These are phyloP conservation scores for Cetoscarus ocellatus DNA, from an alignment of 2,797 vertebrate genomes.

Conservation along the genomic window DNA sequence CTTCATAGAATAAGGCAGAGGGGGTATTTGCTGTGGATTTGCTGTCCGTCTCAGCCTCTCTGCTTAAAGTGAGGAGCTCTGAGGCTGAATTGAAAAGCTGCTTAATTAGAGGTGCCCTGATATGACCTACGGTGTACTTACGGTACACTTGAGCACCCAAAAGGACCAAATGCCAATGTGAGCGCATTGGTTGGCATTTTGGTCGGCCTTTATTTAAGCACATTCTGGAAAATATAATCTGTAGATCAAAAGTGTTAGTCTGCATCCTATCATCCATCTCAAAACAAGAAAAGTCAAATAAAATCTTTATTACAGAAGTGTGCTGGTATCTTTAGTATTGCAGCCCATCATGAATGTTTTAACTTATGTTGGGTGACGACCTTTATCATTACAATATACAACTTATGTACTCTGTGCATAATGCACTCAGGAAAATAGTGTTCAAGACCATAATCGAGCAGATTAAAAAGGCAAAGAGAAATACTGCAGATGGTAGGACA, in stretches of 20 bases:
- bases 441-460: slow-evolving; percentile 39
- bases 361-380: slow-evolving; percentile 29
- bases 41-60: slow-evolving; percentile 23
- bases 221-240: slow-evolving; percentile 39
- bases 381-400: slow-evolving; percentile 38
- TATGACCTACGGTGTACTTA: slow-evolving; percentile 1
- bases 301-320: slow-evolving; percentile 28
- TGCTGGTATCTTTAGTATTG: slow-evolving; percentile 64
- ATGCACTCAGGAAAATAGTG: slow-evolving; percentile 57
- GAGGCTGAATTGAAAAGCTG: slow-evolving; percentile 37
- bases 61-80: slow-evolving; percentile 23
- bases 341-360: slow-evolving; percentile 29
- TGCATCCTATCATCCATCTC: slow-evolving; percentile 23
- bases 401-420: slow-evolving; percentile 23
- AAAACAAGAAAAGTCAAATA: slow-evolving; percentile 36
- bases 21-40: slow-evolving; percentile 20
- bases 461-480: slow-evolving; percentile 44
- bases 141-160: background rate
- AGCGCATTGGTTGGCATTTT: slow-evolving; percentile 18
- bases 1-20: slow-evolving; percentile 50
- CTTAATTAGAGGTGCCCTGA: slow-evolving; percentile 35
- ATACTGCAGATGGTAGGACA: slow-evolving; percentile 54
- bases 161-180: slow-evolving; percentile 18
- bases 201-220: slow-evolving; percentile 36
- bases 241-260: slow-evolving; percentile 27